Evolutionary conservation across 2,888 invertebrate species (phyloP).

Genomic region (Lithophane semibrunnea): DNA sequence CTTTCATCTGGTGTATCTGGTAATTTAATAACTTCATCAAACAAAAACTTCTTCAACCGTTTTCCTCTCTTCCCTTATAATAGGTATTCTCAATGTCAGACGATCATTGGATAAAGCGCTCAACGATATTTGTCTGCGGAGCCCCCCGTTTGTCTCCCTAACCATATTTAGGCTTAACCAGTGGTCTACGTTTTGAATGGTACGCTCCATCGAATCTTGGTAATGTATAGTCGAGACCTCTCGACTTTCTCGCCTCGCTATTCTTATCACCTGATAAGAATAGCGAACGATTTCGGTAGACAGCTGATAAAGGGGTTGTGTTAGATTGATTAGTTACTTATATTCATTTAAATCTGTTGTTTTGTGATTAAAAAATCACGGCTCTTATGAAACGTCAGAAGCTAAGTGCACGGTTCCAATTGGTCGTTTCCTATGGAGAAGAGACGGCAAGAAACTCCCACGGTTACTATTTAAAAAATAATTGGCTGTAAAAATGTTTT

Average conservation of each 20-base stretch:
- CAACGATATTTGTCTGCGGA: slow-evolving; percentile 64
- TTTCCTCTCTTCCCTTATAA: slow-evolving; percentile 17
- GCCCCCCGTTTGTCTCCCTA: slow-evolving; percentile 60
- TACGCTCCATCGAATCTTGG: slow-evolving; percentile 38
- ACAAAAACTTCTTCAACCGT: not conserved
- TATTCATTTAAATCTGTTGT: slow-evolving; percentile 3
- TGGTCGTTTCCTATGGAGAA: not conserved
- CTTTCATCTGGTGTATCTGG: no score
- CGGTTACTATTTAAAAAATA: no score
- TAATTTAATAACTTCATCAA: not conserved
- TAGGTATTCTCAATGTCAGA: slow-evolving; percentile 59
- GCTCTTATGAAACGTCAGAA: not conserved
- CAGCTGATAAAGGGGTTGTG: not conserved
- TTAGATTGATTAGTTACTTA: slow-evolving; percentile 18
- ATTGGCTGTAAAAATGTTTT: no score
- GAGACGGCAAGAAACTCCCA: no score
- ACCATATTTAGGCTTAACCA: slow-evolving; percentile 65
- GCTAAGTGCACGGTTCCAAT: not conserved
- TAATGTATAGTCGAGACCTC: slow-evolving; percentile 23
- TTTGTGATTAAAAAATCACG: not conserved
- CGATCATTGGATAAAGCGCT: slow-evolving; percentile 63
- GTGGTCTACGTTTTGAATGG: slow-evolving; percentile 39
- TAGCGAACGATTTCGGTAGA: not conserved
- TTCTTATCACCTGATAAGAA: slow-evolving; percentile 26
- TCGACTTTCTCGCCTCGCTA: no score